phyloP scores from a whole-genome alignment of 2,888 invertebrate species.

The Brachycybe producta region DNA sequence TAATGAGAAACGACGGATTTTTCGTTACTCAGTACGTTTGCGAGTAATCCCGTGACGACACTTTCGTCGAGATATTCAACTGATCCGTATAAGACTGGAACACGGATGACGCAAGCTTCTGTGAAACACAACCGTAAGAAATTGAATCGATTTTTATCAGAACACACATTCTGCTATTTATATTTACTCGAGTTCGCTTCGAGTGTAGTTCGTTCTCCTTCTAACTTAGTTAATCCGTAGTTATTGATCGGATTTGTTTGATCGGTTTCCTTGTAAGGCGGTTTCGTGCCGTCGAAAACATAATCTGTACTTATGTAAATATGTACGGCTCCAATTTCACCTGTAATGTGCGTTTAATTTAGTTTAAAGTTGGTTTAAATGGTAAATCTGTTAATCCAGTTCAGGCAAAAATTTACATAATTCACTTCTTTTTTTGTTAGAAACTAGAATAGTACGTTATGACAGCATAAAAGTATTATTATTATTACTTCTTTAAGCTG shows the following conservation, averaged over 20 bases:
- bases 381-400: neutral
- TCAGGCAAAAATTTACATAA: constrained; percentile 1
- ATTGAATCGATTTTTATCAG: neutral
- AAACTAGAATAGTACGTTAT: too few relatives aligned
- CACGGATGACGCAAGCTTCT: constrained; percentile 38
- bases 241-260: constrained; percentile 38
- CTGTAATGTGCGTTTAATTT: constrained; percentile 22
- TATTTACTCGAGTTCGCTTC: constrained; percentile 29
- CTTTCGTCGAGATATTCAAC: constrained; percentile 38
- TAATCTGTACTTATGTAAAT: constrained; percentile 43
- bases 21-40: constrained; percentile 22
- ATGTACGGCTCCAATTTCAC: constrained; percentile 30
- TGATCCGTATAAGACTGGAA: constrained; percentile 41
- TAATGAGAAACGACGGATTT: constrained; percentile 32
- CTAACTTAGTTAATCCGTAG: constrained; percentile 39
- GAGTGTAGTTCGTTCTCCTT: constrained; percentile 36
- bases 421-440: too few relatives aligned
- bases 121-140: constrained; percentile 19
- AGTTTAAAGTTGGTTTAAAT: neutral
- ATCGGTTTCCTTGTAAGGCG: constrained; percentile 37
- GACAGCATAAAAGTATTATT: too few relatives aligned
- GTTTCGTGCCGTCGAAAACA: constrained; percentile 41
- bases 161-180: constrained; percentile 1
- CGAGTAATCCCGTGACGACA: constrained; percentile 37
- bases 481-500: too few relatives aligned